Percentiles rank a stretch among this genome's conserved stretches.
phyloP scores from a whole-genome alignment of 2,113 vertebrate genomes.

The Chiloscyllium plagiosum region DNA sequence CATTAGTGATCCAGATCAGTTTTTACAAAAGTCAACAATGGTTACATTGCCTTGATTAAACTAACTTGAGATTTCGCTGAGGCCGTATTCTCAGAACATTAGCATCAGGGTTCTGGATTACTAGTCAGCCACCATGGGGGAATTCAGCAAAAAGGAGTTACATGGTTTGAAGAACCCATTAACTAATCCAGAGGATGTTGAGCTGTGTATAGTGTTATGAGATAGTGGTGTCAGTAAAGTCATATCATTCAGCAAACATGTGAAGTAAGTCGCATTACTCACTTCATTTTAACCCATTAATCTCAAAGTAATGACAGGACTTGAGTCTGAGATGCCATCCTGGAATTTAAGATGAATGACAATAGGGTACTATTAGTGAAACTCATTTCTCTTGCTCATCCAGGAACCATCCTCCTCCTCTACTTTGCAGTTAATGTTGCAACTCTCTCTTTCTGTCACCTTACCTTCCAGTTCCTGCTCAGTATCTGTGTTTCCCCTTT shows the following conservation, averaged over 20 bases:
- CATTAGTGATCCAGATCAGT: no score
- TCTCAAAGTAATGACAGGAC: background rate
- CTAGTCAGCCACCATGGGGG: no score
- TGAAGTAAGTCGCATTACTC: background rate
- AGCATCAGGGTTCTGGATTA: no score
- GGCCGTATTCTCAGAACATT: no score
- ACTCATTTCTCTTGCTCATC: background rate
- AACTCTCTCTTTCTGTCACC: background rate
- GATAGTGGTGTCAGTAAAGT: background rate
- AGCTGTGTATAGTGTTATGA: background rate
- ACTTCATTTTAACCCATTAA: background rate
- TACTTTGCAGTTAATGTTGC: background rate
- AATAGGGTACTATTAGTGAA: background rate
- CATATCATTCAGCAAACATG: background rate
- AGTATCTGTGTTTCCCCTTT: background rate
- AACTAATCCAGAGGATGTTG: background rate
- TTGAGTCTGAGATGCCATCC: background rate
- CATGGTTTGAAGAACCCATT: no score
- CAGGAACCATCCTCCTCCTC: background rate
- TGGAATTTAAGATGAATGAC: background rate
- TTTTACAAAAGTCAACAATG: no score
- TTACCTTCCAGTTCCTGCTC: background rate
- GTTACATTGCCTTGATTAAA: no score
- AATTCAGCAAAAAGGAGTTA: no score
- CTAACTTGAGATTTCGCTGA: no score